Evolutionary conservation across 1,140 invertebrate species (phyloP), one percentile per base, ranked within the genome.

Genomic region (Dreissena rostriformis): DNA sequence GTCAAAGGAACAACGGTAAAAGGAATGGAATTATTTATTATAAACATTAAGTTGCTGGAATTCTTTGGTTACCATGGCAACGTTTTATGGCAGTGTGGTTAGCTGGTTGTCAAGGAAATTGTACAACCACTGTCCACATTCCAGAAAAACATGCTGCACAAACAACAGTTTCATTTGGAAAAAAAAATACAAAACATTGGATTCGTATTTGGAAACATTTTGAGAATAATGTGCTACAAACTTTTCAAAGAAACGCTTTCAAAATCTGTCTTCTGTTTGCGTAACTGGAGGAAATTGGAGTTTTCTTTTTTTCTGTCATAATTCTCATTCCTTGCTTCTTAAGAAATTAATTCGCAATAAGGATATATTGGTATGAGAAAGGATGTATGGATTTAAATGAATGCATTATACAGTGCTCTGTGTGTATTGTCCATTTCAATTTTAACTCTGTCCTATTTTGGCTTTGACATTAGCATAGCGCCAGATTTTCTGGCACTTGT

Each of bases 81-180:
- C 87, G 88, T 91, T 88, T 86, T 87, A 95, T 98, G 97, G 97
- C 97, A 98, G 97, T 98, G 97, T 98, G 97, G 97, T 98, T 98
- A 98, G 97, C 97, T 98, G 97, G 97, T 98, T 98, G 97, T 97
- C 96, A 86, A 87, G 78, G 81, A 87, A 86, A 86, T 91, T 91
- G 74, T 95, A 98, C 97, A 97, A 96, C 97, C 97, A 97, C 97
- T 98, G 97, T 96, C 96, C 95, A 95, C 97, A 97, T 97, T 97
- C 96, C 97, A 96, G 76, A 82, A 85, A 88, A 88, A 86, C 87
- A 80, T 73, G 63, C 71, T 75, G 73, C 29, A 39, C 39, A 5
- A 39, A 39, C 39, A 8, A 39, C 39, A 39, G 39, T 39, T 5
- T 5, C 39, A 39, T 39, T 39, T 8, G 39, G 8, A 39, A 39